Evolutionary conservation across 2,113 vertebrate genomes (phyloP), one percentile per base, ranked within the genome.

Genomic region (Notiomystis cincta): DNA sequence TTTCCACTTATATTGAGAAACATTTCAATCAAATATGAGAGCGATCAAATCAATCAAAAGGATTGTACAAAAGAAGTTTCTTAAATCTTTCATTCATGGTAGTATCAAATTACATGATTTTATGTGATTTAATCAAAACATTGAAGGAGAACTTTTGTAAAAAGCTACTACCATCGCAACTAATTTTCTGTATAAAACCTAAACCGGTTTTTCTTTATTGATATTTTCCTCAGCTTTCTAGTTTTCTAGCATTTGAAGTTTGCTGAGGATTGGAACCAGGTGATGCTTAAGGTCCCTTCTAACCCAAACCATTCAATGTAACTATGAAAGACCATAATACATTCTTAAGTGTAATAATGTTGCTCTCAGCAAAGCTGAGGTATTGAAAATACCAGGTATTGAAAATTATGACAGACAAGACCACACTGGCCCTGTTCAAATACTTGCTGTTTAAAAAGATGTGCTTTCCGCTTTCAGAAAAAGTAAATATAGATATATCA

Each of bases 271-370:
- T 77, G 22, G 31, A 67, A 37, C 27, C 9, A 53, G 9, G 21
- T 15, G 17, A 54, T 48, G n/a, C 35, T 61, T 40, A 35, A 42
- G 6, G 11, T 10, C 16, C 10, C 17, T 48, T 35, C 25, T 47
- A 42, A 42, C 6, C 12, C 13, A 31, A 77, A 70, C 7, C 27
- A 37, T 35, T 56, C 0, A 0, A 33, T 20, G 8, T 24, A 42
- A 48, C 22, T 33, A 11, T 35, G 31, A 48, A 73, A 35, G 2
- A 20, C 4, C 16, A 20, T 17, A 53, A 13, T 27, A 51, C 19
- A 4, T 64, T 92, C 18, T 88, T n/a, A 16, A 22, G 38, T 38
- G 33, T 21, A 48, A 15, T 13, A 65, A 30, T 7, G 14, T 22
- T 76, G 6, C 21, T 54, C n/a, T 45, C 13, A 71, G 11, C 9